These are phyloP conservation scores for Ectemnius cavifrons DNA, from an alignment of 2,888 invertebrate genomes.

Conservation along the genomic window DNA sequence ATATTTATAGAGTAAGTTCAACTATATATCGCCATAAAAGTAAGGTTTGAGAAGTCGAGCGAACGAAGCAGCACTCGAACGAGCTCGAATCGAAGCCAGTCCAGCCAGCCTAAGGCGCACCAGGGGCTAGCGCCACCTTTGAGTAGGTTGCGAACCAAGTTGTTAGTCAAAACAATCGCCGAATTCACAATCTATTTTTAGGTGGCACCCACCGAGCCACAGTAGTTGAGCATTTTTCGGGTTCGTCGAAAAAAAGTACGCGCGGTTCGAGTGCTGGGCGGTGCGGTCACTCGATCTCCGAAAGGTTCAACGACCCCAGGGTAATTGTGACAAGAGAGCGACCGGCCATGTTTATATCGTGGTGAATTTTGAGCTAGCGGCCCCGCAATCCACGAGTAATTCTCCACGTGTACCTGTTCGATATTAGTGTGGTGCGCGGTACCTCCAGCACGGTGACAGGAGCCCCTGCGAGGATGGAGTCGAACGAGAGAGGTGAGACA, in stretches of 20 bases:
- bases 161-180: conserved; percentile 71
- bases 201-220: conserved; percentile 46
- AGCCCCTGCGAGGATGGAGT: conserved; percentile 66
- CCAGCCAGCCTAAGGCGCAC: not conserved
- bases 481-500: conserved; percentile 75
- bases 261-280: conserved; percentile 29
- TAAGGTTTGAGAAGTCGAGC: no score
- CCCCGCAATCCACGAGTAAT: conserved; percentile 56
- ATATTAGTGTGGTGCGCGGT: conserved; percentile 38
- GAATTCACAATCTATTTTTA: conserved; percentile 64
- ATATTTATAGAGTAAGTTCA: no score
- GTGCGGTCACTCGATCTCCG: conserved; percentile 31
- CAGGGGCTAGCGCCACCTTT: conserved; percentile 49
- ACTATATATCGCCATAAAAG: no score
- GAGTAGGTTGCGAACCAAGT: conserved; percentile 67
- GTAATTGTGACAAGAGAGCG: conserved; percentile 71
- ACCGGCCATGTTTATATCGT: conserved; percentile 77
- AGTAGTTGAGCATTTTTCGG: conserved; percentile 52
- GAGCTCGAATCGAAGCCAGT: not conserved
- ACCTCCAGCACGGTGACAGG: conserved; percentile 47
- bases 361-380: conserved; percentile 68
- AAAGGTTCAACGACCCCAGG: conserved; percentile 75
- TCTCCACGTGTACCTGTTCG: conserved; percentile 56
- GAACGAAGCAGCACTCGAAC: no score
- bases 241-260: conserved; percentile 49